phyloP scores from a whole-genome alignment of 2,888 invertebrate species.

The Scaptomyza polygonia region DNA sequence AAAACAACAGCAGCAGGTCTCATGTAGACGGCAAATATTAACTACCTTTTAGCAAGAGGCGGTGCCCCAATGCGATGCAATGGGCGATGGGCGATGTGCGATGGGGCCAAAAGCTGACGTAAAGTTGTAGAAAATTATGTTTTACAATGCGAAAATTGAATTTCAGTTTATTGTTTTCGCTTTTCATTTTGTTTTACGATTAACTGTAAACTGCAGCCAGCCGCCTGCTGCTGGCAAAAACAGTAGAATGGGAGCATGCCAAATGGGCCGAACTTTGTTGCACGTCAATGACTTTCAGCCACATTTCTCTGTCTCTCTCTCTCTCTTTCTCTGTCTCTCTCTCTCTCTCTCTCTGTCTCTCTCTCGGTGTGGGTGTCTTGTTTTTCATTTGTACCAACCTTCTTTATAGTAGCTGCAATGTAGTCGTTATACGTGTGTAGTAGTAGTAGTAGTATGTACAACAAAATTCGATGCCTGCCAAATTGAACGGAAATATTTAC shows the following conservation, averaged over 20 bases:
- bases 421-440: not conserved
- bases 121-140: conserved; percentile 79
- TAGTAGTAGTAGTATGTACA: no score
- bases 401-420: conserved; percentile 21
- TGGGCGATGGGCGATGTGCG: conserved; percentile 19
- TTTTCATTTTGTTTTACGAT: conserved; percentile 70
- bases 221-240: conserved; percentile 23
- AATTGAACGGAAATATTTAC: conserved; percentile 63
- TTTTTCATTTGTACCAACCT: conserved; percentile 36
- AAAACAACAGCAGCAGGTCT: conserved; percentile 13
- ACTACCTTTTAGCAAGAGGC: conserved; percentile 65
- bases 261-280: conserved; percentile 45
- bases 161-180: conserved; percentile 74
- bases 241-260: conserved; percentile 14
- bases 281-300: conserved; percentile 60
- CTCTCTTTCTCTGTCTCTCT: not conserved
- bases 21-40: conserved; percentile 67
- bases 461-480: conserved; percentile 48
- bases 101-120: conserved; percentile 61
- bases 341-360: not conserved
- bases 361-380: conserved; percentile 7
- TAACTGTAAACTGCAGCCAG: conserved; percentile 72
- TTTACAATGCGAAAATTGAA: conserved; percentile 82
- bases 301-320: not conserved
- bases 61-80: conserved; percentile 30